Evolutionary conservation across 2,113 vertebrate species (phyloP).

Genomic region (Nesospiza acunhae): DNA sequence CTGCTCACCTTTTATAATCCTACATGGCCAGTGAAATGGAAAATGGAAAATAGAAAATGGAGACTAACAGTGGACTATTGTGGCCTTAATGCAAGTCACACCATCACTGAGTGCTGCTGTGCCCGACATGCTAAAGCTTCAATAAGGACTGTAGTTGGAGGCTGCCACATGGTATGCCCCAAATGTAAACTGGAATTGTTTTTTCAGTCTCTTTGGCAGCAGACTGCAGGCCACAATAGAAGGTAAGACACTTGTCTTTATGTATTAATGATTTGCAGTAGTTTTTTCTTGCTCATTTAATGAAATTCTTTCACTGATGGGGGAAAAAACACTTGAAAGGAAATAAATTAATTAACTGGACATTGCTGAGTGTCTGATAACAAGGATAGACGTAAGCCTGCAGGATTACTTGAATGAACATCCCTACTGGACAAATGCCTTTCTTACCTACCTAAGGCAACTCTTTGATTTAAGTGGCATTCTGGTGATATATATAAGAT

Average conservation of each 20-base stretch:
- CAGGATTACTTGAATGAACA: slow-evolving; percentile 7
- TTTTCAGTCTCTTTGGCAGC: neutral
- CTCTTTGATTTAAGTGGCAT: slow-evolving; percentile 20
- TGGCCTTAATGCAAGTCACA: neutral
- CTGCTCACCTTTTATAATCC: neutral
- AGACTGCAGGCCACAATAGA: neutral
- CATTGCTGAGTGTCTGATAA: neutral
- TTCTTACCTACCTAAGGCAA: neutral
- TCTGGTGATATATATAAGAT: slow-evolving; percentile 19
- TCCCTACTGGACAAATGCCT: neutral
- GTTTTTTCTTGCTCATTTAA: neutral
- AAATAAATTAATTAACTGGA: slow-evolving; percentile 9
- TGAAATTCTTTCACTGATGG: neutral
- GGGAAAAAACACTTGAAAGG: neutral
- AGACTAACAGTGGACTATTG: fast-evolving
- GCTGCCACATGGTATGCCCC: neutral
- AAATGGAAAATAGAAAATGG: neutral
- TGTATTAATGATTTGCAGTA: neutral
- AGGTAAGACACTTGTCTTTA: neutral
- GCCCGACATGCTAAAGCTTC: neutral
- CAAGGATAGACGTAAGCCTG: neutral
- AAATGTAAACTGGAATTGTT: neutral
- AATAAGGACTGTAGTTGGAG: too few relatives aligned
- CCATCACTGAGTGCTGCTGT: neutral
- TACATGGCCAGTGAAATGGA: neutral